These are phyloP conservation scores for Dendropsophus ebraccatus DNA, from an alignment of 2,113 vertebrate species.

Conservation along the genomic window DNA sequence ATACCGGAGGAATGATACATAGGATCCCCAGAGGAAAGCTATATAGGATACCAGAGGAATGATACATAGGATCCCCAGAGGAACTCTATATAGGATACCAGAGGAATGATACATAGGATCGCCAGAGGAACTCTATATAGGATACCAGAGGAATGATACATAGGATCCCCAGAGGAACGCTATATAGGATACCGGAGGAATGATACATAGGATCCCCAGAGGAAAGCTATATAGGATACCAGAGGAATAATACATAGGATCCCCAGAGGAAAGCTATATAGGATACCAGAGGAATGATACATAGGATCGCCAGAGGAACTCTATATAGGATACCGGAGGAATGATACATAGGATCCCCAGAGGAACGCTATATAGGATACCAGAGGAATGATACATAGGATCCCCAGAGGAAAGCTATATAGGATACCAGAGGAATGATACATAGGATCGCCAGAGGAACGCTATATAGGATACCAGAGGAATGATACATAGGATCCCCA, in stretches of 20 bases:
- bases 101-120: background rate
- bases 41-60: background rate
- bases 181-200: too few relatives aligned
- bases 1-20: background rate
- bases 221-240: background rate
- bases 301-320: background rate
- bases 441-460: background rate
- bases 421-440: background rate
- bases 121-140: too few relatives aligned
- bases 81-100: too few relatives aligned
- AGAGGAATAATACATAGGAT: too few relatives aligned
- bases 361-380: too few relatives aligned
- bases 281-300: too few relatives aligned
- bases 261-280: too few relatives aligned
- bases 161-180: background rate
- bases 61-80: background rate
- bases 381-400: background rate
- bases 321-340: too few relatives aligned
- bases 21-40: background rate
- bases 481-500: background rate
- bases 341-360: background rate
- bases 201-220: background rate
- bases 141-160: background rate
- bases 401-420: too few relatives aligned
- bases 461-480: too few relatives aligned